These are phyloP conservation scores for Catostomus latipinnis DNA, from an alignment of 2,797 vertebrate genomes.

Conservation along the genomic window DNA sequence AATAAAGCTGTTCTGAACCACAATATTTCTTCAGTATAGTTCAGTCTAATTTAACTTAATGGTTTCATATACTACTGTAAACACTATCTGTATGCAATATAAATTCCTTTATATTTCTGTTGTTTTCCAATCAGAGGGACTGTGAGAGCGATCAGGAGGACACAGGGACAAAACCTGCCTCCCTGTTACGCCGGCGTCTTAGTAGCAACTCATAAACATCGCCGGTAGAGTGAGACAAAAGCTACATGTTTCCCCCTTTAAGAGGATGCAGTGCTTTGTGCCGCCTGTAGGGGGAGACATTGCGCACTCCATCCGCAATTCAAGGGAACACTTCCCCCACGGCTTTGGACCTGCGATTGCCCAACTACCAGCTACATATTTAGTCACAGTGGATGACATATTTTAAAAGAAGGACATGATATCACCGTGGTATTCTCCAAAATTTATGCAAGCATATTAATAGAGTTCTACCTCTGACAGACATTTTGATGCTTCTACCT, in stretches of 20 bases:
- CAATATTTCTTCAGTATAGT: too few relatives aligned
- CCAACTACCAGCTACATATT: slow-evolving; percentile 22
- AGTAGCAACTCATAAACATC: slow-evolving; percentile 77
- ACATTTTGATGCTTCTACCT: slow-evolving; percentile 13
- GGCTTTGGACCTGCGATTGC: slow-evolving; percentile 28
- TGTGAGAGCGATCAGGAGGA: slow-evolving; percentile 86
- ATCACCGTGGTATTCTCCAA: slow-evolving; percentile 12
- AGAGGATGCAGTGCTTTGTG: not conserved
- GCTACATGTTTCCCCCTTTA: slow-evolving; percentile 23
- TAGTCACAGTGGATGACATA: slow-evolving; percentile 15
- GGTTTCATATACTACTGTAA: too few relatives aligned
- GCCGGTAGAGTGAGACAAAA: slow-evolving; percentile 19
- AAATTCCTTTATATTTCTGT: not conserved
- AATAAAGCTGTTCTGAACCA: too few relatives aligned
- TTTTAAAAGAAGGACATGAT: slow-evolving; percentile 5
- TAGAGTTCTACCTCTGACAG: slow-evolving; percentile 49
- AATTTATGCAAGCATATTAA: slow-evolving; percentile 49
- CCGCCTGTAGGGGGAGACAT: not conserved
- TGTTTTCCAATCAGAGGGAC: slow-evolving; percentile 73
- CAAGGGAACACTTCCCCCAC: slow-evolving; percentile 5
- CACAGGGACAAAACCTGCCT: slow-evolving; percentile 63
- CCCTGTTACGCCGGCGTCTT: slow-evolving; percentile 70
- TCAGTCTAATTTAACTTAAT: too few relatives aligned
- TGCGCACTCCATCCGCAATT: not conserved
- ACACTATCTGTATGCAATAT: not conserved